Percentiles rank a stretch among this genome's conserved stretches.
Conservation (phyloP, 2,113 vertebrate species). For the Corynorhinus townsendii region DNA sequence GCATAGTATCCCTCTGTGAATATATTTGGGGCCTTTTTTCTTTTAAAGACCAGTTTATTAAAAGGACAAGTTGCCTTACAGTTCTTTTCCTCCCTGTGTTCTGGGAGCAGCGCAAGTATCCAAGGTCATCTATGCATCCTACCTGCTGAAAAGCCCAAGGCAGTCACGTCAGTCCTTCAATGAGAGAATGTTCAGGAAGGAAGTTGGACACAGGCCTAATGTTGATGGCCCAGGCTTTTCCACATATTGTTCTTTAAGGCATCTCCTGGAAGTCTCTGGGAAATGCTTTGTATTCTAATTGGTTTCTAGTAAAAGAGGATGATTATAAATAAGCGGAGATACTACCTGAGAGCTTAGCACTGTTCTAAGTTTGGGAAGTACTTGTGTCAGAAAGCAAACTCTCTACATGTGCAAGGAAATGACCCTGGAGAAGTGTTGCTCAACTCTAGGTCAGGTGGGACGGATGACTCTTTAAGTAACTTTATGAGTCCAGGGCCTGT, state of each 20-base stretch:
- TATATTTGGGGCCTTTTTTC: neutral
- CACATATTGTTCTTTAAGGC: conserved; percentile 64
- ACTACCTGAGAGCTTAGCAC: conserved; percentile 13
- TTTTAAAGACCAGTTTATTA: neutral
- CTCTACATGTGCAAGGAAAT: neutral
- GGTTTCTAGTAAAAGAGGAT: conserved; percentile 29
- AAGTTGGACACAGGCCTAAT: conserved; percentile 49
- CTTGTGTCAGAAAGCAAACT: neutral
- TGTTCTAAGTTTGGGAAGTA: conserved; percentile 43
- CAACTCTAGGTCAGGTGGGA: neutral
- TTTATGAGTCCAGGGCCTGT: neutral
- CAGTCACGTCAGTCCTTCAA: neutral
- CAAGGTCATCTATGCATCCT: conserved; percentile 29
- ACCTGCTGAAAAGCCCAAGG: conserved; percentile 27
- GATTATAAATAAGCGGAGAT: conserved; percentile 50
- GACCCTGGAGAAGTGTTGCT: neutral
- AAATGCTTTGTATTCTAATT: conserved; percentile 50
- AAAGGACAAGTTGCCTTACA: neutral
- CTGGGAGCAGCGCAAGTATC: neutral
- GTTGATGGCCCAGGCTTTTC: conserved; percentile 39
- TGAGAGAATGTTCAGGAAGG: conserved; percentile 55
- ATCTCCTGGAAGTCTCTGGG: conserved; percentile 32
- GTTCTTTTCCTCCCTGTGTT: neutral
- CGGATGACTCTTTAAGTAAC: neutral
- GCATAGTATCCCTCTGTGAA: neutral